A percentile compares a stretch with the other conserved stretches of the same genome.
These are phyloP conservation scores for Peribatodes rhomboidaria DNA, from an alignment of 2,888 invertebrate species.

Conservation along the genomic window DNA sequence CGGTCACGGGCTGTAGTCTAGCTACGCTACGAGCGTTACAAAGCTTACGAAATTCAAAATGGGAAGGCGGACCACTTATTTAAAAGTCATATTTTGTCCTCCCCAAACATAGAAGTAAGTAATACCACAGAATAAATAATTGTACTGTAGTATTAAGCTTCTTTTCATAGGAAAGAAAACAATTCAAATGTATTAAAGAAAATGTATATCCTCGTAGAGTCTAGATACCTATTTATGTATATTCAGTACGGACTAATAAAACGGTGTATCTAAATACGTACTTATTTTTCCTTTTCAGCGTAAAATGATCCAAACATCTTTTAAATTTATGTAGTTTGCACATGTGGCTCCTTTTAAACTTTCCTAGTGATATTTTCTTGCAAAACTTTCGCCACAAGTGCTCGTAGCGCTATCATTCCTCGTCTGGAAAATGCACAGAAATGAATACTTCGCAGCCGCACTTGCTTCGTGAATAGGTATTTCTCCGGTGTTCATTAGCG, in stretches of 20 bases:
- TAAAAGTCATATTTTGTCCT: too few relatives aligned
- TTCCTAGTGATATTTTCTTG: too few relatives aligned
- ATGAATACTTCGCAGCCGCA: constrained; percentile 27
- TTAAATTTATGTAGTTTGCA: not conserved
- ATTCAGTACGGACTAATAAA: too few relatives aligned
- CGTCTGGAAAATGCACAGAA: constrained; percentile 11
- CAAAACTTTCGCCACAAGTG: not conserved
- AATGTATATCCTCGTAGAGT: too few relatives aligned
- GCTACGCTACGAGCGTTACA: too few relatives aligned
- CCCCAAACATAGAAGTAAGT: too few relatives aligned
- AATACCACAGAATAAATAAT: too few relatives aligned
- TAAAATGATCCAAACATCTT: not conserved
- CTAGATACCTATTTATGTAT: too few relatives aligned
- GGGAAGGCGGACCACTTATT: too few relatives aligned
- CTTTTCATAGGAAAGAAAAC: not conserved
- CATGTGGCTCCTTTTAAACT: not conserved
- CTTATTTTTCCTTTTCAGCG: not conserved
- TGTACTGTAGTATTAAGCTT: too few relatives aligned
- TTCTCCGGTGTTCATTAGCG: constrained; percentile 56
- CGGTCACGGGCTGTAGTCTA: too few relatives aligned
- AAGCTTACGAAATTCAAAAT: too few relatives aligned
- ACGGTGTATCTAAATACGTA: not conserved
- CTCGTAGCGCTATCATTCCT: not conserved
- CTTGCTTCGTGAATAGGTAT: constrained; percentile 47
- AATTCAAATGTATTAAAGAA: not conserved